Evolutionary conservation across 2,888 invertebrate species (phyloP).

Genomic region (Miltochrista miniata): DNA sequence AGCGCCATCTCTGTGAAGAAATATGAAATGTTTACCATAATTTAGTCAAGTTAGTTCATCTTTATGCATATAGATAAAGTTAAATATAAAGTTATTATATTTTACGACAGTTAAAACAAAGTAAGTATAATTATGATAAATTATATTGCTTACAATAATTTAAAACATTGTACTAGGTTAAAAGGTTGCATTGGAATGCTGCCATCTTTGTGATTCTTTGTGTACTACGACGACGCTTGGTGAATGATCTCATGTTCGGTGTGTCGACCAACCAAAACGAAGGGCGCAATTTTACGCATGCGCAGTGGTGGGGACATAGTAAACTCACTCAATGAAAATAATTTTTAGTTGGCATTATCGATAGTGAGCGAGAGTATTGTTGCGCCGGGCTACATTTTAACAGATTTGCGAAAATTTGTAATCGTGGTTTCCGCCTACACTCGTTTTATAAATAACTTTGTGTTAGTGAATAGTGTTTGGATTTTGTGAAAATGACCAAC

Average conservation of each 20-base stretch:
- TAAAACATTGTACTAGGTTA: background rate
- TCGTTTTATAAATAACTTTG: constrained; percentile 66
- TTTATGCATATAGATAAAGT: background rate
- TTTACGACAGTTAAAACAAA: background rate
- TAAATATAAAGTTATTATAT: background rate
- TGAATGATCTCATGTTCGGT: constrained; percentile 23
- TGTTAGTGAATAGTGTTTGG: constrained; percentile 67
- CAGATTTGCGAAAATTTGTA: constrained; percentile 49
- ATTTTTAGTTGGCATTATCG: constrained; percentile 61
- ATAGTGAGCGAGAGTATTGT: constrained; percentile 29
- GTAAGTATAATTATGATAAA: background rate
- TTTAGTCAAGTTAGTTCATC: background rate
- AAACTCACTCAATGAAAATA: constrained; percentile 64
- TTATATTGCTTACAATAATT: background rate
- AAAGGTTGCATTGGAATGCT: background rate
- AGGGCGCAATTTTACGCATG: constrained; percentile 68
- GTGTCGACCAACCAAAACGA: constrained; percentile 46
- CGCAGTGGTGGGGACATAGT: constrained; percentile 68
- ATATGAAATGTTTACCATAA: background rate
- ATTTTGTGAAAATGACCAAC: constrained; percentile 80
- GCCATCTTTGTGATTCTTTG: constrained; percentile 32
- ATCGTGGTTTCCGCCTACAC: constrained; percentile 63
- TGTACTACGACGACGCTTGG: constrained; percentile 20
- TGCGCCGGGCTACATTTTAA: constrained; percentile 23
- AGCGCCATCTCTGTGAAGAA: constrained; percentile 47